Evolutionary conservation across 2,113 vertebrate genomes (phyloP).

Genomic region (Leptodactylus fuscus): DNA sequence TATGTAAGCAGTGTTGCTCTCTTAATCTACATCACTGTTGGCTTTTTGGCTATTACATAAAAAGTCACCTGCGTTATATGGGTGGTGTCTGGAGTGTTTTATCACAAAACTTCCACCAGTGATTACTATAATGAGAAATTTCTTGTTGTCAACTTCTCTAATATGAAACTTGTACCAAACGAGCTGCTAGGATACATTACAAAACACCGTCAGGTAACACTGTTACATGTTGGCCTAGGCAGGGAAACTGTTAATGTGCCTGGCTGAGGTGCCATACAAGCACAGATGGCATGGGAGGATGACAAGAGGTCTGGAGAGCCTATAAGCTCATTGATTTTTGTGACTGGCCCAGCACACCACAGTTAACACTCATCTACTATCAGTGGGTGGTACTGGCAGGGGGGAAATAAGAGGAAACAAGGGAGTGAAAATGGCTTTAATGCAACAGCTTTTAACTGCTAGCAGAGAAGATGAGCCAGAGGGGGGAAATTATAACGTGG

Average conservation of each 20-base stretch:
- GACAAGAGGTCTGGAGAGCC: slow-evolving; percentile 31
- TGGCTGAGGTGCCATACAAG: slow-evolving; percentile 5
- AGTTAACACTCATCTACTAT: slow-evolving; percentile 52
- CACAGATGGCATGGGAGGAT: slow-evolving; percentile 44
- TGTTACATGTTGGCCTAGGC: background rate
- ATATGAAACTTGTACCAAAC: too few relatives aligned
- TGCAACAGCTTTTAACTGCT: slow-evolving; percentile 49
- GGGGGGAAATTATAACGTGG: slow-evolving; percentile 37
- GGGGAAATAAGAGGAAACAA: slow-evolving; percentile 53
- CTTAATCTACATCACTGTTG: too few relatives aligned
- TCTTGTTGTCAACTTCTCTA: too few relatives aligned
- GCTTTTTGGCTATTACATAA: too few relatives aligned
- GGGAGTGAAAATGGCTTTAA: slow-evolving; percentile 56
- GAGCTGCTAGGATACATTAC: background rate
- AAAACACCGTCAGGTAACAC: too few relatives aligned
- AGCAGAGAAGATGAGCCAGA: slow-evolving; percentile 39
- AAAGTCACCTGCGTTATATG: too few relatives aligned
- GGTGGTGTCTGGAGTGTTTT: too few relatives aligned
- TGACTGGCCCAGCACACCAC: slow-evolving; percentile 47
- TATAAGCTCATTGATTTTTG: slow-evolving; percentile 52
- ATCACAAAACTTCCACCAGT: too few relatives aligned
- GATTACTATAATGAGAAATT: too few relatives aligned
- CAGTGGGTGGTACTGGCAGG: slow-evolving; percentile 51
- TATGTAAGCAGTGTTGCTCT: too few relatives aligned
- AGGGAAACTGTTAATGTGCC: slow-evolving; percentile 28